A percentile compares a stretch with the other conserved stretches of the same genome.
phyloP scores from a whole-genome alignment of 2,888 invertebrate genomes.

The Crepidodera aurea region DNA sequence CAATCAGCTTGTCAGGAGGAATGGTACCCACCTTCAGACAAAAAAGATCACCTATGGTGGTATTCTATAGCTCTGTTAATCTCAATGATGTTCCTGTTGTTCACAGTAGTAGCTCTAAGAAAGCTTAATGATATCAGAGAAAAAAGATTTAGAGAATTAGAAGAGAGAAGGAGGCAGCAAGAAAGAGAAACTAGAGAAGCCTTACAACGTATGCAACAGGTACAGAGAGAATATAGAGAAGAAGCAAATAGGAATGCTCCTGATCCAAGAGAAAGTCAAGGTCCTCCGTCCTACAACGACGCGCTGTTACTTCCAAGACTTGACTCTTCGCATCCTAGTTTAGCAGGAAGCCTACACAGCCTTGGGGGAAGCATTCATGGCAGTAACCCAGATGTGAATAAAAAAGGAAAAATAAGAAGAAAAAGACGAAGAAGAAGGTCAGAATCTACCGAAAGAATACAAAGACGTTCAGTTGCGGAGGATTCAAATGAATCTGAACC shows the following conservation, averaged over 20 bases:
- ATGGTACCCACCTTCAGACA: constrained; percentile 63
- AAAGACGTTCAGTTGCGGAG: constrained; percentile 41
- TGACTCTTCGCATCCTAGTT: constrained; percentile 66
- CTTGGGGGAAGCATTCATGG: constrained; percentile 48
- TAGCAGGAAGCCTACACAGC: constrained; percentile 56
- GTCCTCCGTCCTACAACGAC: constrained; percentile 80
- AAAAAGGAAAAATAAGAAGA: constrained; percentile 47
- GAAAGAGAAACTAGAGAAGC: constrained; percentile 64
- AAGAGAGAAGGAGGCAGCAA: constrained; percentile 67
- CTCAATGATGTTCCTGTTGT: constrained; percentile 65
- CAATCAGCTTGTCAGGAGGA: constrained; percentile 69
- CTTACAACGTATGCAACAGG: constrained; percentile 62
- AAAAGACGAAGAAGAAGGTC: constrained; percentile 51
- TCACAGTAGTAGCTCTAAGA: constrained; percentile 66
- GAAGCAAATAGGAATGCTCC: constrained; percentile 67
- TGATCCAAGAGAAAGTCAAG: constrained; percentile 73
- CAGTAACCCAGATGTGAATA: constrained; percentile 52
- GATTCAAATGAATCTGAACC: constrained; percentile 43
- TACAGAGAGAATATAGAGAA: constrained; percentile 56
- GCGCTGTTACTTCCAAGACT: constrained; percentile 78
- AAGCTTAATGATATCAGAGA: constrained; percentile 66
- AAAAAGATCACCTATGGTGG: constrained; percentile 64
- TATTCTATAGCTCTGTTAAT: constrained; percentile 67
- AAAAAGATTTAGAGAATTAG: constrained; percentile 56
- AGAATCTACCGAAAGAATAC: constrained; percentile 46